These are phyloP conservation scores for Gobio occitaniae DNA, from an alignment of 2,797 vertebrate species.

Conservation along the genomic window DNA sequence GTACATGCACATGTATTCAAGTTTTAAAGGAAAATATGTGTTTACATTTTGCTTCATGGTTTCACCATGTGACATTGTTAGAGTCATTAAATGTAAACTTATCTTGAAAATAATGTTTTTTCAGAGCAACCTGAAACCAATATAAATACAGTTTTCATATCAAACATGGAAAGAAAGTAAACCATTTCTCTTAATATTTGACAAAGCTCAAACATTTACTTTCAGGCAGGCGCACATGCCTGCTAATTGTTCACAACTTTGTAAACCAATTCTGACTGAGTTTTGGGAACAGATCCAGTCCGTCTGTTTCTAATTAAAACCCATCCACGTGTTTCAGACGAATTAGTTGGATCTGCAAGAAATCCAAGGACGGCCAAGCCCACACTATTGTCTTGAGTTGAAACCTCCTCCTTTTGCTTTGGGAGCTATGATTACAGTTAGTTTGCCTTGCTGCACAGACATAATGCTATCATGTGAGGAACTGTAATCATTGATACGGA, in stretches of 20 bases:
- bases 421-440: constrained; percentile 67
- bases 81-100: neutral
- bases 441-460: constrained; percentile 64
- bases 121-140: neutral
- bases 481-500: constrained; percentile 60
- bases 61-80: neutral
- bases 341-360: constrained; percentile 55
- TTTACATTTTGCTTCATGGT: neutral
- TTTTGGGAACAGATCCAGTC: constrained; percentile 59
- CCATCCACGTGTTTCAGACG: constrained; percentile 59
- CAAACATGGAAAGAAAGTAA: neutral
- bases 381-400: constrained; percentile 64
- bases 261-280: constrained; percentile 66
- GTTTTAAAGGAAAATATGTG: neutral
- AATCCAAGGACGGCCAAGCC: constrained; percentile 54
- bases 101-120: neutral
- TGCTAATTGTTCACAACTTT: constrained; percentile 76
- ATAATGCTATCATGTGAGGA: constrained; percentile 56
- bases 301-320: constrained; percentile 74
- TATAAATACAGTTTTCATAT: neutral
- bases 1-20: neutral
- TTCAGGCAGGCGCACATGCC: constrained; percentile 66
- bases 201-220: constrained; percentile 57
- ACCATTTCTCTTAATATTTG: constrained; percentile 4
- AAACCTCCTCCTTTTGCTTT: constrained; percentile 56